Percentiles rank a stretch among this genome's conserved stretches.
Conservation (phyloP, 2,113 vertebrate species). For the Xyliphius kryptos region DNA sequence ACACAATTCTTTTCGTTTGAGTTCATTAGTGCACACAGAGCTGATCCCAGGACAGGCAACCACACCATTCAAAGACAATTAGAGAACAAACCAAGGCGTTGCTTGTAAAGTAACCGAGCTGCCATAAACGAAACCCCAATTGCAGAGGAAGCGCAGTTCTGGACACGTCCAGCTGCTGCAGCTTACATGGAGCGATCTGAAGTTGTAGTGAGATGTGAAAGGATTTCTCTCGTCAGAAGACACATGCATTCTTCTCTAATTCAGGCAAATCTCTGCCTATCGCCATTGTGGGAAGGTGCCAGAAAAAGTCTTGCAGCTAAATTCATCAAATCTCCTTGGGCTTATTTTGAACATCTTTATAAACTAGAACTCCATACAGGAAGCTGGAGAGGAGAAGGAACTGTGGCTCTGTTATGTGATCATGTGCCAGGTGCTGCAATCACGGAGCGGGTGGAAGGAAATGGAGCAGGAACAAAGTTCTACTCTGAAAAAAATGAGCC, state of each 20-base stretch:
- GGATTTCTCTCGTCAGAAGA: slow-evolving; percentile 40
- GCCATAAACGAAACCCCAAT: slow-evolving; percentile 36
- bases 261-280: slow-evolving; percentile 31
- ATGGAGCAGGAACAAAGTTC: slow-evolving; percentile 29
- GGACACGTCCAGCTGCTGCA: slow-evolving; percentile 26
- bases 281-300: slow-evolving; percentile 17
- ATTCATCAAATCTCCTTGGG: slow-evolving; percentile 16
- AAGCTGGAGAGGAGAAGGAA: slow-evolving; percentile 37
- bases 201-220: slow-evolving; percentile 36
- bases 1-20: slow-evolving; percentile 22
- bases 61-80: slow-evolving; percentile 60
- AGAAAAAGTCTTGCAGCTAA: slow-evolving; percentile 18
- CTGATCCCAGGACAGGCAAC: slow-evolving; percentile 44
- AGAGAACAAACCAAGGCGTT: slow-evolving; percentile 56
- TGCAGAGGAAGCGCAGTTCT: slow-evolving; percentile 36
- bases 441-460: slow-evolving; percentile 45
- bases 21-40: slow-evolving; percentile 40
- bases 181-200: slow-evolving; percentile 29
- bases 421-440: slow-evolving; percentile 32
- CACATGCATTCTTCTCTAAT: slow-evolving; percentile 49
- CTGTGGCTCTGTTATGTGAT: slow-evolving; percentile 15
- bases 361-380: slow-evolving; percentile 25
- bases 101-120: slow-evolving; percentile 31
- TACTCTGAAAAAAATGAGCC: slow-evolving; percentile 31
- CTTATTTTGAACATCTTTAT: slow-evolving; percentile 22